Evolutionary conservation across 2,888 invertebrate species (phyloP).

Genomic region (Tenthredo scrophulariae): DNA sequence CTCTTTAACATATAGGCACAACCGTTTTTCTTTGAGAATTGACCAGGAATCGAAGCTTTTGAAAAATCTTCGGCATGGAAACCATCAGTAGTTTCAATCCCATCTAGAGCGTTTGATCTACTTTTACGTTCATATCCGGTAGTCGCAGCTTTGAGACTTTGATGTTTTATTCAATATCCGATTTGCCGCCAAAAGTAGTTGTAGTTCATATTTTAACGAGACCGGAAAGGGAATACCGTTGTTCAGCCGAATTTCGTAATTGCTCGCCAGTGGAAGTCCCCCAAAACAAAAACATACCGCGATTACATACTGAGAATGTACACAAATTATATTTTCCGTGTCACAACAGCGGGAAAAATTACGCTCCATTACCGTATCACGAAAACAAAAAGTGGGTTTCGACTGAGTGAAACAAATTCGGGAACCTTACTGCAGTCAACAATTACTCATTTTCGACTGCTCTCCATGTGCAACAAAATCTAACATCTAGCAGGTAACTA

Average conservation of each 20-base stretch:
- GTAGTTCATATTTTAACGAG: background rate
- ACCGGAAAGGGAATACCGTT: background rate
- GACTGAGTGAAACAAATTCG: background rate
- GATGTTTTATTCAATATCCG: background rate
- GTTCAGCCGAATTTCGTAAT: slow-evolving; percentile 1
- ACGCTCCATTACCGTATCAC: background rate
- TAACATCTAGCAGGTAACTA: background rate
- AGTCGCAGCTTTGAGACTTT: background rate
- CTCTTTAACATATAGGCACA: background rate
- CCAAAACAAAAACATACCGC: background rate
- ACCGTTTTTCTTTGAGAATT: background rate
- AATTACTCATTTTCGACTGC: background rate
- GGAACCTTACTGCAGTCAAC: background rate
- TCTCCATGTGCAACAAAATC: background rate
- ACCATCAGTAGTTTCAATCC: background rate
- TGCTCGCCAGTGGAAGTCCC: background rate
- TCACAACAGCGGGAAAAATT: background rate
- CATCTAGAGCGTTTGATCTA: background rate
- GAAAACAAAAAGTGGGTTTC: background rate
- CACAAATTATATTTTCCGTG: background rate
- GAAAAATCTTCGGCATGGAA: background rate
- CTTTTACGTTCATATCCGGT: background rate
- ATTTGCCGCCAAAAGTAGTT: background rate
- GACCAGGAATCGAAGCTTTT: background rate
- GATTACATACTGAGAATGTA: background rate